phyloP scores from a whole-genome alignment of 1,140 invertebrate genomes.

The Heliconius hewitsoni region DNA sequence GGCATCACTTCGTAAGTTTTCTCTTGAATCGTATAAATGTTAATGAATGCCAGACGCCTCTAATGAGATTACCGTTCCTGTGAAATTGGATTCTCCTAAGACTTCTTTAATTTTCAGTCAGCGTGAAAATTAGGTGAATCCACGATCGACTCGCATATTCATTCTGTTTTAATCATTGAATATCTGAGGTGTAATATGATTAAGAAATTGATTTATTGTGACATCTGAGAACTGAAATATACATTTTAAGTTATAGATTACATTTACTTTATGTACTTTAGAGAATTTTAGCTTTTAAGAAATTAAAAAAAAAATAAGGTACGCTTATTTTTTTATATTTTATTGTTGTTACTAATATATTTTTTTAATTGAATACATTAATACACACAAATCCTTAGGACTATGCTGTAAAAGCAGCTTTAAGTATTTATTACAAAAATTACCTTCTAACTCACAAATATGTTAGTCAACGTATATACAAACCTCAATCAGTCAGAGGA shows the following conservation, averaged over 20 bases:
- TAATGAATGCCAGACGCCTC: conserved; percentile 77
- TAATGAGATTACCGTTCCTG: conserved; percentile 76
- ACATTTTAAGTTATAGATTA: background rate
- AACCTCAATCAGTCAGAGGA: conserved; percentile 64
- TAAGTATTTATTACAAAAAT: background rate
- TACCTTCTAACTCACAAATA: conserved; percentile 16
- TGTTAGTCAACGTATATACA: conserved; percentile 48
- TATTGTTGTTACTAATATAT: background rate
- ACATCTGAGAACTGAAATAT: background rate
- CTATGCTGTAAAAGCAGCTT: no score
- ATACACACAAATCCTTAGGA: no score
- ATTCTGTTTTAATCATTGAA: conserved; percentile 39
- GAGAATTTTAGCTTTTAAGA: no score
- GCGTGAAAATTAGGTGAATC: conserved; percentile 71
- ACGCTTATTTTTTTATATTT: background rate
- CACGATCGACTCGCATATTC: conserved; percentile 45
- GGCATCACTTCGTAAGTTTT: conserved; percentile 57
- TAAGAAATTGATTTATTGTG: background rate
- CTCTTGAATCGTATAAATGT: conserved; percentile 75
- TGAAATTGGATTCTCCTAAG: conserved; percentile 74
- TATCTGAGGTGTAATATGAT: background rate
- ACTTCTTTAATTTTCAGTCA: conserved; percentile 77
- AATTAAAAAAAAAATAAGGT: no score
- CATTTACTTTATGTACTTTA: background rate
- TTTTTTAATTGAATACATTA: no score